These are phyloP conservation scores for Arrhopalites spinosus DNA, from an alignment of 2,888 invertebrate species.

Conservation along the genomic window DNA sequence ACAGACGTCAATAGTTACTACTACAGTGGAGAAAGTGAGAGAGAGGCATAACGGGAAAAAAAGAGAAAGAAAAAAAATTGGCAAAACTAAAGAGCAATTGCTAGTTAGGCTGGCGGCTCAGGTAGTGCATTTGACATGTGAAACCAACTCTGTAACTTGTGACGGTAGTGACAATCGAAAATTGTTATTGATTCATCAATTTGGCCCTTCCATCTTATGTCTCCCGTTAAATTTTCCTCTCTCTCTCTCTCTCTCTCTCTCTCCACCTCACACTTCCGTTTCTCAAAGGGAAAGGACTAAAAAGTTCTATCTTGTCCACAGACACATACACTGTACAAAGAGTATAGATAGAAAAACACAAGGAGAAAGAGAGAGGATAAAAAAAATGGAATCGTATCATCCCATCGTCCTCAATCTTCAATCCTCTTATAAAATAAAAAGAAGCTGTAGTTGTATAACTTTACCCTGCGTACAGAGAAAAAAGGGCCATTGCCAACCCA, in stretches of 20 bases:
- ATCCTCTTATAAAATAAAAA: too few relatives aligned
- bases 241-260: conserved; percentile 10
- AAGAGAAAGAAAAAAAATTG: not conserved
- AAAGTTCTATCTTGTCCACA: not conserved
- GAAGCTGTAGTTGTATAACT: too few relatives aligned
- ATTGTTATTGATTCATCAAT: conserved; percentile 51
- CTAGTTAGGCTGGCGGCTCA: conserved; percentile 22
- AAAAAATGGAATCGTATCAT: not conserved
- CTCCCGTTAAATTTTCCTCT: conserved; percentile 3
- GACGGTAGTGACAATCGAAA: conserved; percentile 43
- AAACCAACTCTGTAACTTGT: conserved; percentile 14
- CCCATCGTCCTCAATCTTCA: not conserved
- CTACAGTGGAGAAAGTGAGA: not conserved
- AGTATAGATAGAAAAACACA: not conserved
- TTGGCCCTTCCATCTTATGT: conserved; percentile 28
- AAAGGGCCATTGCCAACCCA: too few relatives aligned
- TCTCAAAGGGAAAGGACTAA: not conserved
- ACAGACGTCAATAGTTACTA: not conserved
- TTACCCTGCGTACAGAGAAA: too few relatives aligned
- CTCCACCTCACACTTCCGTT: not conserved
- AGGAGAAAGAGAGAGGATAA: not conserved
- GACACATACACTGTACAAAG: not conserved
- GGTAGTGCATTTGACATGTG: conserved; percentile 25
- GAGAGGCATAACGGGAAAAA: conserved; percentile 1
- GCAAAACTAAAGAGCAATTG: conserved; percentile 34